phyloP scores from a whole-genome alignment of 2,888 invertebrate genomes.

The Onthophagus sagittarius region DNA sequence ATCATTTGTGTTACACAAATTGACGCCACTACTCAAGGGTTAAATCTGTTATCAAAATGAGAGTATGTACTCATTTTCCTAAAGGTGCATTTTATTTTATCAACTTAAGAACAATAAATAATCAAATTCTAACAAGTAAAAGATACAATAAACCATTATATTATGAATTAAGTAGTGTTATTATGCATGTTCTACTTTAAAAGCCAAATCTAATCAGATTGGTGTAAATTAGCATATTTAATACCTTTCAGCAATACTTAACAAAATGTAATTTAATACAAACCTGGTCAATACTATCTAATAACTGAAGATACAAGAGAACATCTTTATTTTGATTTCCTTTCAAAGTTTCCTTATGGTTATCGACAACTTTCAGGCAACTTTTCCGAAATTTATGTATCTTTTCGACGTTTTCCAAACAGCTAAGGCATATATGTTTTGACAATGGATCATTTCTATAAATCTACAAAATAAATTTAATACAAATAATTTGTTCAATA shows the following conservation, averaged over 20 bases:
- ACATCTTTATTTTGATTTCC: constrained; percentile 28
- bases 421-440: constrained; percentile 45
- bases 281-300: constrained; percentile 29
- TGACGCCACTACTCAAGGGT: too few species aligned
- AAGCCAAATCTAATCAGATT: too few species aligned
- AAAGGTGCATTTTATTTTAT: too few species aligned
- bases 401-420: constrained; percentile 38
- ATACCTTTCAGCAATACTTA: background rate
- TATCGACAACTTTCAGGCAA: constrained; percentile 38
- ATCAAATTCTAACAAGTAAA: background rate
- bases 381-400: constrained; percentile 40
- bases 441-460: constrained; percentile 47
- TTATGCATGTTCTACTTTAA: background rate
- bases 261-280: constrained; percentile 7
- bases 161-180: background rate
- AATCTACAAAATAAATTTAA: constrained; percentile 36
- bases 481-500: background rate
- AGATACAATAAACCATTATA: background rate
- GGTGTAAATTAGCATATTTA: background rate
- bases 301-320: constrained; percentile 31
- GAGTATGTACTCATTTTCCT: too few species aligned
- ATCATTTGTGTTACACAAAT: too few species aligned
- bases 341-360: constrained; percentile 36
- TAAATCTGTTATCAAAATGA: too few species aligned
- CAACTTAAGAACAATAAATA: background rate